Base-by-base conservation (phyloP, 2,797 vertebrate species). In the Phylloscopus collybita region DNA sequence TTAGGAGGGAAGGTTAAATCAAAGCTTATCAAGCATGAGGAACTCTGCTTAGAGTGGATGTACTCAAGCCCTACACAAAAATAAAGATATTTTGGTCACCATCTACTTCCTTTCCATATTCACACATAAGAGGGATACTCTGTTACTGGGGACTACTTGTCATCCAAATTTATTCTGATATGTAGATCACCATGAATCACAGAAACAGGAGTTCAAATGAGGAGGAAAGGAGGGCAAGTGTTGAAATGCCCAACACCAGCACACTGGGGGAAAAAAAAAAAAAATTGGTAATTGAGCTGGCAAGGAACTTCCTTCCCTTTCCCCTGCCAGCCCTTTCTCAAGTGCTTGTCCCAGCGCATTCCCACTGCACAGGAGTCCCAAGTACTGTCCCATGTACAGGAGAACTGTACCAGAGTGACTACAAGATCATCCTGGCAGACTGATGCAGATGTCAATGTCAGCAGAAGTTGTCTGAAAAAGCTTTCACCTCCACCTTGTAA, bases 301-400 rank as follows among this genome's bases (percentile, higher is more conserved):
- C 42, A 90, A 78, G 32, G 23, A 88, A 30, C 9, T 42, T 51
- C 15, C 7, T n/a, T 53, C 14, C 21, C 23, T 6, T 69, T 65
- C 10, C 22, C 13, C 18, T 66, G 61, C n/a, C 56, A 90, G 44
- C 27, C 59, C n/a, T 59, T 80, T 62, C 21, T 76, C 40, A 70
- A 60, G 50, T 19, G 11, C 10, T 65, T 83, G 10, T 82, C 53
- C 71, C 16, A 3, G 50, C 60, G 69, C 20, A 64, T 34, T 83
- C n/a, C 56, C 44, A 57, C n/a, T 21, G 22, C 5, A 13, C 0
- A 0, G 21, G 34, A 78, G n/a, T 38, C 22, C 22, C 34, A 45
- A 53, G 22, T 13, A 61, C 45, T 18, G 20, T 16, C 45, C 26
- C 30, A 53, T 4, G 20, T 18, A 38, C 34, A 42, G 66, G 29